Base-by-base conservation (phyloP, 2,888 invertebrate species). In the Ischnura elegans region DNA sequence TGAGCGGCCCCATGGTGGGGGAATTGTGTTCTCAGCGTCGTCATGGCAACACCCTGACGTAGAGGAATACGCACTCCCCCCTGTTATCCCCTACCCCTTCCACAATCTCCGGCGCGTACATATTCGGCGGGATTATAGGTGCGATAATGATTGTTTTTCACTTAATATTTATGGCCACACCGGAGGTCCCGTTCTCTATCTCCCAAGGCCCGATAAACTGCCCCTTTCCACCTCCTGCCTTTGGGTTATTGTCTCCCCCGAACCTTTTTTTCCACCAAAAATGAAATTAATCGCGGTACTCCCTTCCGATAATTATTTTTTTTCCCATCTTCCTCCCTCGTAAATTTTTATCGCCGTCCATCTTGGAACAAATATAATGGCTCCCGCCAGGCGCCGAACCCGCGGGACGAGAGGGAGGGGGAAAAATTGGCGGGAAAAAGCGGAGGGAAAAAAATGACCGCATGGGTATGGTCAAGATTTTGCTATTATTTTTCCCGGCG, bases 101-200 rank as follows among this genome's bases (percentile, higher is more conserved):
- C 19, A 21, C 61, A 21, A 21, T n/a, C 61, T 8, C 61, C 19
- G 25, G 21, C 61, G 25, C 25, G 61, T 61, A 36, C 76, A 76
- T 90, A 90, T 90, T 90, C 43, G 61, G 90, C 43, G 61, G 90
- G 61, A 90, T 90, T 90, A 66, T 1, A n/a, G 90, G 90, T 25
- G 25, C 90, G 61, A 90, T 90, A 90, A 66, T 90, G 47, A 86
- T 86, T 86, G 47, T 90, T 66, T 90, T 90, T 90, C 43, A n/a
- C 55, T n/a, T 43, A 42, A 6, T 66, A 66, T 61, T 90, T 90
- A 90, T 90, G 47, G 66, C 90, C 51, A 36, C 19, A 21, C 51
- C 87, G 61, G 43, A 25, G n/a, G 43, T 13, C n/a, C 25, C 25
- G 42, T 66, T n/a, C 90, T 13, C 36, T n/a, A n/a, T 51, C 46